phyloP scores from a whole-genome alignment of 35 echinoderm and acorn worm species.

The Patiria miniata region DNA sequence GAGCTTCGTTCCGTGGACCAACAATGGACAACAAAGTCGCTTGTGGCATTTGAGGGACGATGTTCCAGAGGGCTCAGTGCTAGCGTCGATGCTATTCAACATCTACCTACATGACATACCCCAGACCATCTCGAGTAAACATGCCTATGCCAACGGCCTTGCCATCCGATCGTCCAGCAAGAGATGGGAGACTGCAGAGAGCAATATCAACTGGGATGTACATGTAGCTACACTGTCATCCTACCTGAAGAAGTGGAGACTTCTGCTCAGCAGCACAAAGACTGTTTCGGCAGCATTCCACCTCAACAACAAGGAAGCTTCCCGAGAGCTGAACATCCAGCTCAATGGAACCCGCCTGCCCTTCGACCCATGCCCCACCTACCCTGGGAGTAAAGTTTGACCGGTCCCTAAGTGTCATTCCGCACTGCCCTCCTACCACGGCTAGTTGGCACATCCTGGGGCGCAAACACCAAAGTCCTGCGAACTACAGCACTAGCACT shows the following conservation, averaged over 20 bases:
- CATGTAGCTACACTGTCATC: neutral
- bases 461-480: neutral
- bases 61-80: constrained; percentile 31
- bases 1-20: too few relatives aligned
- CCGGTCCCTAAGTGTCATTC: too few relatives aligned
- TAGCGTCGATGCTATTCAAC: constrained; percentile 15
- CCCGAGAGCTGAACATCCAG: neutral
- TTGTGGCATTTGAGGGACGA: too few relatives aligned
- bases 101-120: too few relatives aligned
- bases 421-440: neutral
- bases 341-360: too few relatives aligned
- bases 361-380: too few relatives aligned
- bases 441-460: neutral
- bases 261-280: neutral
- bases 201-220: neutral
- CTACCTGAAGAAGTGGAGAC: neutral
- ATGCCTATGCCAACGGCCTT: too few relatives aligned
- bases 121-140: too few relatives aligned
- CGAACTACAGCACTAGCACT: constrained; percentile 12
- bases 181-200: too few relatives aligned
- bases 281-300: neutral
- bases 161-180: too few relatives aligned
- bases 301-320: neutral
- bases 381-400: too few relatives aligned
- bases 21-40: too few relatives aligned